phyloP scores from a whole-genome alignment of 2,888 invertebrate genomes.

The Prosapia bicincta region DNA sequence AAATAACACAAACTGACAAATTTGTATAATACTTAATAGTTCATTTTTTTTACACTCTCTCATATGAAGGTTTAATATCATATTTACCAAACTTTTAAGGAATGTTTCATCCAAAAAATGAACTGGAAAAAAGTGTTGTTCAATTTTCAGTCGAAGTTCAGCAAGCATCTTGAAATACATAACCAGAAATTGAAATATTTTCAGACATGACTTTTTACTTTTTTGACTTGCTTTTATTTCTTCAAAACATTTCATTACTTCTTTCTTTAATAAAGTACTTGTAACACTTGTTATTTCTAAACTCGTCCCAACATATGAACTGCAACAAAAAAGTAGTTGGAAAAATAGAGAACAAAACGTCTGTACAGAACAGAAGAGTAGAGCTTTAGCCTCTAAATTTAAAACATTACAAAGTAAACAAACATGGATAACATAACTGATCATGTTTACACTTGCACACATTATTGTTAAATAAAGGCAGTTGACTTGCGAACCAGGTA shows the following conservation, averaged over 20 bases:
- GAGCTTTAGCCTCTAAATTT: no score
- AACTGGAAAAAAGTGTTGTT: neutral
- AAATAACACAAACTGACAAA: neutral
- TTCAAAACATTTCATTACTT: neutral
- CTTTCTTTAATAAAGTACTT: neutral
- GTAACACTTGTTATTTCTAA: no score
- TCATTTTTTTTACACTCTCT: neutral
- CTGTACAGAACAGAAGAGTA: no score
- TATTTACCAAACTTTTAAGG: neutral
- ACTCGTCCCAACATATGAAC: no score
- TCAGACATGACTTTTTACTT: neutral
- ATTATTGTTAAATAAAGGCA: no score
- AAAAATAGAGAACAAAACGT: no score
- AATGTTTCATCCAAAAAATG: neutral
- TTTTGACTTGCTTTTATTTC: neutral
- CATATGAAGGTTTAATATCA: neutral
- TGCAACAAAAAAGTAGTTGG: no score
- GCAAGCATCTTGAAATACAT: neutral
- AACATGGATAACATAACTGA: no score
- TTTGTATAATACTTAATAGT: neutral
- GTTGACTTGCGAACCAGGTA: no score
- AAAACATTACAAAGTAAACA: no score
- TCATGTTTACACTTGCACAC: no score
- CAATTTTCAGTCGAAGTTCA: neutral
- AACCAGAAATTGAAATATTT: neutral